Evolutionary conservation across 2,888 invertebrate genomes (phyloP), one percentile per base, ranked within the genome.

Genomic region (Callyntrura guangdongensis): DNA sequence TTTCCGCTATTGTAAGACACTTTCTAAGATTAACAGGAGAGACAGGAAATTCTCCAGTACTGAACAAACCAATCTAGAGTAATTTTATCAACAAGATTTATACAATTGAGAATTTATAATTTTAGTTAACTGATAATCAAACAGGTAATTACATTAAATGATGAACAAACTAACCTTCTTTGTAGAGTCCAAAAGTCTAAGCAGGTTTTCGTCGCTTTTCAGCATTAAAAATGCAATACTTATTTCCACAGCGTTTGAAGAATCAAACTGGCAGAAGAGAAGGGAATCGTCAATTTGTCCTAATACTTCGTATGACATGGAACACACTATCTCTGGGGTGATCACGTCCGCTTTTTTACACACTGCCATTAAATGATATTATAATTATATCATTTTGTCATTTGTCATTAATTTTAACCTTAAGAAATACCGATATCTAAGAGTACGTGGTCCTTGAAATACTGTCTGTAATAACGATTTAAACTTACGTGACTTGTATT

Each of bases 41-140:
- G 0, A 93, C 89, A 11, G 94, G 94, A 81, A 92, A 93, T 17
- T 85, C 84, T 8, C 53, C 12, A 36, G 87, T 84, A 14, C 61
- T 77, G 0, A 36, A 27, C 20, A 91, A n/a, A n/a, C 74, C 87
- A 56, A 72, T 14, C 87, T 88, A 45, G 25, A n/a, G n/a, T n/a
- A n/a, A n/a, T n/a, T n/a, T n/a, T n/a, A n/a, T n/a, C n/a, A n/a
- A n/a, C n/a, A n/a, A n/a, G n/a, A n/a, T n/a, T n/a, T n/a, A n/a
- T n/a, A n/a, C n/a, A n/a, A n/a, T n/a, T n/a, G n/a, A n/a, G n/a
- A n/a, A n/a, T n/a, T n/a, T n/a, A n/a, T n/a, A n/a, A n/a, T n/a
- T n/a, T n/a, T n/a, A n/a, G n/a, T n/a, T n/a, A n/a, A n/a, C n/a
- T n/a, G n/a, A n/a, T n/a, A n/a, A n/a, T n/a, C n/a, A n/a, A n/a